Conservation (phyloP, 1,140 invertebrate genomes). For the Carposina sasakii region DNA sequence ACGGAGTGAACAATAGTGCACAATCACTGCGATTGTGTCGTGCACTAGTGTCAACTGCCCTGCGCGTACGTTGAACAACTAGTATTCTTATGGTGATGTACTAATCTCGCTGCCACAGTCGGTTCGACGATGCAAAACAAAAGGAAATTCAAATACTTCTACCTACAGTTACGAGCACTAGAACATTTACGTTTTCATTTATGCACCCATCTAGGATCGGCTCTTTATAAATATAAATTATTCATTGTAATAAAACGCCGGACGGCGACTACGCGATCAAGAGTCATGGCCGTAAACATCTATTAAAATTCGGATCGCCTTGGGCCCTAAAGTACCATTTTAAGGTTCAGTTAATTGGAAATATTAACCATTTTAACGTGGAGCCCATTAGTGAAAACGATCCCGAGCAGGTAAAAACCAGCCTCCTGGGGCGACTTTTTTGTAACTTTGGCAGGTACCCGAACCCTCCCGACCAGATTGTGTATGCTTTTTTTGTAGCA, state of each 20-base stretch:
- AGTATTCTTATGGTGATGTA: constrained; percentile 66
- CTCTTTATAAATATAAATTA: constrained; percentile 51
- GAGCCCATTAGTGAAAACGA: constrained; percentile 47
- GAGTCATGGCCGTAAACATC: constrained; percentile 29
- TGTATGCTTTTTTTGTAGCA: constrained; percentile 38
- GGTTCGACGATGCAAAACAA: constrained; percentile 56
- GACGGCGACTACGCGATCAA: too few species aligned
- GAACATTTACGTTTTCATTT: constrained; percentile 25
- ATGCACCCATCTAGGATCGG: constrained; percentile 15
- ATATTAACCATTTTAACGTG: constrained; percentile 54
- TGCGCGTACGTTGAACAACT: constrained; percentile 31
- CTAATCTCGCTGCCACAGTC: constrained; percentile 29
- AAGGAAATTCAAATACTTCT: constrained; percentile 41
- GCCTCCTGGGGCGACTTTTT: constrained; percentile 46
- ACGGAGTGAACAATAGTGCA: constrained; percentile 51
- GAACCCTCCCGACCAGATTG: constrained; percentile 37
- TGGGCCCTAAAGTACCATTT: constrained; percentile 43
- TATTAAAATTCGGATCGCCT: constrained; percentile 59
- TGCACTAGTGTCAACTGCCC: constrained; percentile 52
- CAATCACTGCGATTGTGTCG: constrained; percentile 53
- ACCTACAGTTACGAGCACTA: constrained; percentile 34
- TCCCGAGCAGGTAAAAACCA: constrained; percentile 54
- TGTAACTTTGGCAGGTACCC: constrained; percentile 56
- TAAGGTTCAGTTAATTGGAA: constrained; percentile 57
- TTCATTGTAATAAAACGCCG: constrained; percentile 37